Conservation (phyloP, 2,797 vertebrate species). For the Sebastes ruberrimus region DNA sequence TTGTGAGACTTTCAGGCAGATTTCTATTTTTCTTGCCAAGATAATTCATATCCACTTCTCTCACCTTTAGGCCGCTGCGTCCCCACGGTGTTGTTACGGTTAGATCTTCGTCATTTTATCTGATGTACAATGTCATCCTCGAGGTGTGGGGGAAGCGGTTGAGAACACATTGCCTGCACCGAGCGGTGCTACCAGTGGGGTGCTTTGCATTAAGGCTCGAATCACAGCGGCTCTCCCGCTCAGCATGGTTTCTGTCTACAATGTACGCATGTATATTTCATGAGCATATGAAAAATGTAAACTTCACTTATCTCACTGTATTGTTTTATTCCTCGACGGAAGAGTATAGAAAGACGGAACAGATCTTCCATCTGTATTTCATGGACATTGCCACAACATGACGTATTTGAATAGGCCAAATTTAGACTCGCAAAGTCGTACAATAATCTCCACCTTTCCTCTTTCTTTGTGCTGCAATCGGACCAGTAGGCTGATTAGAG, state of each 20-base stretch:
- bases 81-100: neutral
- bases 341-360: neutral
- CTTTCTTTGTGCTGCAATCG: slow-evolving; percentile 26
- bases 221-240: slow-evolving; percentile 14
- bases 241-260: slow-evolving; percentile 10
- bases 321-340: neutral
- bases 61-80: slow-evolving; percentile 15
- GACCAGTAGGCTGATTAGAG: slow-evolving; percentile 45
- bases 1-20: neutral
- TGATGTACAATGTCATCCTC: slow-evolving; percentile 16
- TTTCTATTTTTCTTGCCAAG: neutral
- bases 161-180: neutral
- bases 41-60: neutral
- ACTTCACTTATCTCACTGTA: neutral
- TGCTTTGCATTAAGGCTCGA: slow-evolving; percentile 28
- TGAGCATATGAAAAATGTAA: slow-evolving; percentile 46
- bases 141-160: slow-evolving; percentile 9
- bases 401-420: slow-evolving; percentile 23
- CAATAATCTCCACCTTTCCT: slow-evolving; percentile 16
- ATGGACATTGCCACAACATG: neutral
- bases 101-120: neutral
- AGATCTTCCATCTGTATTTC: slow-evolving; percentile 32
- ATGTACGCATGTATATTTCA: slow-evolving; percentile 52
- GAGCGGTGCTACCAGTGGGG: slow-evolving; percentile 25
- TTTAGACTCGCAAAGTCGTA: slow-evolving; percentile 28